These are phyloP conservation scores for Aptenodytes patagonicus DNA, from an alignment of 2,113 vertebrate species.

Conservation along the genomic window DNA sequence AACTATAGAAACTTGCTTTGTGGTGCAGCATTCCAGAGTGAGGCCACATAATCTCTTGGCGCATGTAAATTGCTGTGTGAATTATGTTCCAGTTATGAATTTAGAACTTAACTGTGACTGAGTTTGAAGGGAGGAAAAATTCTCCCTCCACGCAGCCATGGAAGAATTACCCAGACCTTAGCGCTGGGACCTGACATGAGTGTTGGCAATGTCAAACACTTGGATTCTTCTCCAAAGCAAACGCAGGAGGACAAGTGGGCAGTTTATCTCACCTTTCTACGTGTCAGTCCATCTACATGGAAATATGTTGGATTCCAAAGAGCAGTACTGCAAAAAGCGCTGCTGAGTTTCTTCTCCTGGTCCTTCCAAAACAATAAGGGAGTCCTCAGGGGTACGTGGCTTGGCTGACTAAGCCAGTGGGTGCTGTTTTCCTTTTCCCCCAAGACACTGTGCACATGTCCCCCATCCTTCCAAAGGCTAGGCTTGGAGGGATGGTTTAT, in stretches of 20 bases:
- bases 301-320: neutral
- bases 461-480: neutral
- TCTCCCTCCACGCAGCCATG: neutral
- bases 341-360: neutral
- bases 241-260: neutral
- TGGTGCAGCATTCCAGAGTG: conserved; percentile 58
- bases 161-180: neutral
- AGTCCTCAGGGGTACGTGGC: neutral
- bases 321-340: fast-evolving
- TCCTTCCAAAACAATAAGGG: neutral
- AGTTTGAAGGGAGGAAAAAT: neutral
- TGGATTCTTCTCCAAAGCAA: neutral
- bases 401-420: neutral
- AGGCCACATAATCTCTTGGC: conserved; percentile 56
- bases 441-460: neutral
- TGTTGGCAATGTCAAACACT: neutral
- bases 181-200: neutral
- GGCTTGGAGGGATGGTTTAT: neutral
- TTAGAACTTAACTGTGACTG: conserved; percentile 35
- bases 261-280: neutral
- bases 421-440: neutral
- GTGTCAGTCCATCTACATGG: neutral
- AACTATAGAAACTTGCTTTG: conserved; percentile 60
- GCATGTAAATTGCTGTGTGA: conserved; percentile 53
- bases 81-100: conserved; percentile 62